phyloP scores from a whole-genome alignment of 2,888 invertebrate genomes.

The Limenitis camilla region DNA sequence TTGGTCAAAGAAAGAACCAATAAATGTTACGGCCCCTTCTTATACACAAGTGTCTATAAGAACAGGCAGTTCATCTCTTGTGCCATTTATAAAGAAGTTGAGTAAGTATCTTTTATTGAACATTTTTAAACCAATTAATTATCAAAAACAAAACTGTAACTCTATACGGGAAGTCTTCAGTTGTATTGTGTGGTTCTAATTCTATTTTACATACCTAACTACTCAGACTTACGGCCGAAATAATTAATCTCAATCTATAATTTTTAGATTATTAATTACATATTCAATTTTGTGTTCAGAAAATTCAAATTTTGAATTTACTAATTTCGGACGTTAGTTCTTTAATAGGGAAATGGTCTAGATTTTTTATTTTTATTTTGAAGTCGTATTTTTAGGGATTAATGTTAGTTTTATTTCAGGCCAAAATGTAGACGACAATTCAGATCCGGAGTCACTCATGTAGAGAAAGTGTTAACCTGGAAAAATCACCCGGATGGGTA shows the following conservation, averaged over 20 bases:
- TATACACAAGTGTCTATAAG: slow-evolving; percentile 59
- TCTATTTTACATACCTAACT: no score
- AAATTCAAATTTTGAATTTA: no score
- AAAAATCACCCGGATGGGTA: slow-evolving; percentile 60
- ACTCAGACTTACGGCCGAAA: no score
- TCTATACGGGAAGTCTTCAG: no score
- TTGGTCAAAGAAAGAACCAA: slow-evolving; percentile 55
- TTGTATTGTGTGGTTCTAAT: no score
- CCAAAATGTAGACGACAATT: slow-evolving; percentile 58
- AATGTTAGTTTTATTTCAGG: slow-evolving; percentile 29
- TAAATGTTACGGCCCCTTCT: slow-evolving; percentile 61
- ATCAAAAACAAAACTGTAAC: no score
- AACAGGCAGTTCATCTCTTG: slow-evolving; percentile 61
- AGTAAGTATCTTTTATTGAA: slow-evolving; percentile 37
- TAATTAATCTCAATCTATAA: no score
- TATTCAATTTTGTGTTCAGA: no score
- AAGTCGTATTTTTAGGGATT: not conserved
- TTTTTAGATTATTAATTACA: no score
- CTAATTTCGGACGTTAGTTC: no score
- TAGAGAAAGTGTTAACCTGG: slow-evolving; percentile 51
- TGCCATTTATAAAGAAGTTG: slow-evolving; percentile 54
- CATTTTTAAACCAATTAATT: not conserved
- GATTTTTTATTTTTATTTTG: no score
- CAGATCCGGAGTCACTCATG: slow-evolving; percentile 53
- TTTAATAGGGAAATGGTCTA: no score